These are phyloP conservation scores for Gryllus bimaculatus DNA, from an alignment of 1,140 invertebrate species.

Conservation along the genomic window DNA sequence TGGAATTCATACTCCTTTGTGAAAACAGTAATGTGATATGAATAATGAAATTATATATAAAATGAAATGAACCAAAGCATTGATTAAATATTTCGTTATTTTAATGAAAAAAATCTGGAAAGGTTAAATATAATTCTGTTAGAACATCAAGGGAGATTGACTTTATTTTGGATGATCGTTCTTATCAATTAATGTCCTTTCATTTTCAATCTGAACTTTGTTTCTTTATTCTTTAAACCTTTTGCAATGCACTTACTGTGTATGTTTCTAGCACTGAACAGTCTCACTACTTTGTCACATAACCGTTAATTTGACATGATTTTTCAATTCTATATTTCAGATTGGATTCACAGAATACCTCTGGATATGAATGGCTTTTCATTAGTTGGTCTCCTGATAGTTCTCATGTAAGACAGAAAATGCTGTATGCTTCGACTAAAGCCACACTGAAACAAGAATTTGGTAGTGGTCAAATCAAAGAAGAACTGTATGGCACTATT, in stretches of 20 bases:
- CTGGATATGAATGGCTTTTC: constrained; percentile 83
- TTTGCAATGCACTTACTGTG: neutral
- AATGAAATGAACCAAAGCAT: neutral
- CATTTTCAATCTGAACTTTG: neutral
- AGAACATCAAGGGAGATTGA: neutral
- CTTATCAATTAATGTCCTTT: neutral
- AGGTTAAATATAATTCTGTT: neutral
- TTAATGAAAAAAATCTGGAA: neutral
- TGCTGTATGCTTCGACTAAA: constrained; percentile 98
- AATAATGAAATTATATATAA: neutral
- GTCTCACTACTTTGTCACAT: neutral
- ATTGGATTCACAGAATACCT: constrained; percentile 66
- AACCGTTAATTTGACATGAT: neutral
- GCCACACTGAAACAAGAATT: constrained; percentile 96
- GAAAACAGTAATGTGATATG: neutral
- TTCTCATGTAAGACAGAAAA: constrained; percentile 85
- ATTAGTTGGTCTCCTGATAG: constrained; percentile 91
- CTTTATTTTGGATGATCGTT: neutral
- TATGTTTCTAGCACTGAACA: neutral
- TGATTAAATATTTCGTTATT: neutral
- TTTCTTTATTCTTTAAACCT: neutral
- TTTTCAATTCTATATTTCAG: constrained; percentile 34
- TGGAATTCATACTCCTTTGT: neutral
- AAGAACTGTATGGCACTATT: constrained; percentile 80
- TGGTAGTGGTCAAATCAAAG: constrained; percentile 78